Evolutionary conservation across 2,113 vertebrate species (phyloP).

Genomic region (Bambusicola thoracicus): DNA sequence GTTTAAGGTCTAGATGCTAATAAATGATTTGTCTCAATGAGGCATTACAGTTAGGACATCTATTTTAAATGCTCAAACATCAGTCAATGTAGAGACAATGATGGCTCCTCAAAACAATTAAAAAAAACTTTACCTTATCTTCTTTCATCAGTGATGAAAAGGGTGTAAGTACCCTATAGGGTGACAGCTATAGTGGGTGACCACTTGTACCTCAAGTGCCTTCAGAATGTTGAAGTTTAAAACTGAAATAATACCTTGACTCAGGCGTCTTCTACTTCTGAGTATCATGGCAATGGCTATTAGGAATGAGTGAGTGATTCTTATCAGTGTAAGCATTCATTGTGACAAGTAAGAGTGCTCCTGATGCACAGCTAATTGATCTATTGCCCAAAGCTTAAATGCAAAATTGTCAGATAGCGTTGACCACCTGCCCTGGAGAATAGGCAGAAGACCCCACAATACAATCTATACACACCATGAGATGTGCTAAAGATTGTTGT

Average conservation of each 20-base stretch:
- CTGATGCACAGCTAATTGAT: not conserved
- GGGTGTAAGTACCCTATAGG: not conserved
- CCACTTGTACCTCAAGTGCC: rapidly evolving
- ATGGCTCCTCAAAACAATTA: not conserved
- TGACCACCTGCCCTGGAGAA: not conserved
- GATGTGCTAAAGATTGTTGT: not conserved
- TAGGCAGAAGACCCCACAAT: not conserved
- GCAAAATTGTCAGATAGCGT: not conserved
- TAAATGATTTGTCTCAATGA: not conserved
- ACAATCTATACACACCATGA: not conserved
- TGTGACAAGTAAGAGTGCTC: rapidly evolving
- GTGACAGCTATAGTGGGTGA: not conserved
- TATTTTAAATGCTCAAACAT: not conserved
- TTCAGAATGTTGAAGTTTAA: not conserved
- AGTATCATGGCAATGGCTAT: rapidly evolving
- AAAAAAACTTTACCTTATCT: not conserved
- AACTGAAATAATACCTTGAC: not conserved
- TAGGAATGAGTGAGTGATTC: not conserved
- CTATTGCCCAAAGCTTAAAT: not conserved
- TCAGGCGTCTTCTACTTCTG: not conserved
- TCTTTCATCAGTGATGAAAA: not conserved
- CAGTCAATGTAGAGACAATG: not conserved
- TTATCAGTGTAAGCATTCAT: not conserved
- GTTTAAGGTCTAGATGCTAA: not conserved
- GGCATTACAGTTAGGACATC: not conserved